A percentile compares a stretch with the other conserved stretches of the same genome.
phyloP scores from a whole-genome alignment of 35 echinoderm and acorn worm species.

The Strongylocentrotus purpuratus region DNA sequence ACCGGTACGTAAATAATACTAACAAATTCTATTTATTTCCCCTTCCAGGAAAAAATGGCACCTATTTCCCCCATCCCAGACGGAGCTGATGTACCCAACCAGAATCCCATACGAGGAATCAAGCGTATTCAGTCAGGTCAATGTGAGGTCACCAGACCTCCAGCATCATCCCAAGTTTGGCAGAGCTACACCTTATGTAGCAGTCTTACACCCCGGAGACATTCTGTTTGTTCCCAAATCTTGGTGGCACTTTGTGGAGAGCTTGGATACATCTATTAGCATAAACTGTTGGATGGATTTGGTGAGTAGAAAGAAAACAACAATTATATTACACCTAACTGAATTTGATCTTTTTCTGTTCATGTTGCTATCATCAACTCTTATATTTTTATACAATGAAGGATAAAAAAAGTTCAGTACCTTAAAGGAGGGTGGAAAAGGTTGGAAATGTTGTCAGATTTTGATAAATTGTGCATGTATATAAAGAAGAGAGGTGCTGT shows the following conservation, averaged over 20 bases:
- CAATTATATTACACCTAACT: too few species aligned
- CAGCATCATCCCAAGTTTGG: conserved; percentile 65
- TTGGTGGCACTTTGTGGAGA: conserved; percentile 99
- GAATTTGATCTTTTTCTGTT: too few species aligned
- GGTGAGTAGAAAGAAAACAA: conserved; percentile 54
- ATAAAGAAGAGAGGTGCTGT: too few species aligned
- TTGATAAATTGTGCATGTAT: too few species aligned
- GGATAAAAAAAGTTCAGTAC: too few species aligned
- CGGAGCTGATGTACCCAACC: conserved; percentile 76
- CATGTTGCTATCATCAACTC: too few species aligned
- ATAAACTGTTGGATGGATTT: conserved; percentile 92
- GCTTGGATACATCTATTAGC: conserved; percentile 77
- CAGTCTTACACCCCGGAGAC: conserved; percentile 79
- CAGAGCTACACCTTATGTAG: conserved; percentile 70
- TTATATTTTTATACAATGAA: too few species aligned
- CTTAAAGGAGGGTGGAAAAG: too few species aligned
- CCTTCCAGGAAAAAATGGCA: conserved; percentile 90
- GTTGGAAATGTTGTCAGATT: too few species aligned
- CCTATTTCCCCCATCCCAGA: conserved; percentile 89
- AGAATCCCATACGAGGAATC: conserved; percentile 95
- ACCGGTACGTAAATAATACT: too few species aligned
- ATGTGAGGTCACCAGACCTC: conserved; percentile 72
- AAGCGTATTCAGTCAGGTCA: conserved; percentile 85
- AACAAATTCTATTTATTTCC: background rate
- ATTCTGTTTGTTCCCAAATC: conserved; percentile 82